Conservation (phyloP, 2,888 invertebrate genomes). For the Acronicta leporina region DNA sequence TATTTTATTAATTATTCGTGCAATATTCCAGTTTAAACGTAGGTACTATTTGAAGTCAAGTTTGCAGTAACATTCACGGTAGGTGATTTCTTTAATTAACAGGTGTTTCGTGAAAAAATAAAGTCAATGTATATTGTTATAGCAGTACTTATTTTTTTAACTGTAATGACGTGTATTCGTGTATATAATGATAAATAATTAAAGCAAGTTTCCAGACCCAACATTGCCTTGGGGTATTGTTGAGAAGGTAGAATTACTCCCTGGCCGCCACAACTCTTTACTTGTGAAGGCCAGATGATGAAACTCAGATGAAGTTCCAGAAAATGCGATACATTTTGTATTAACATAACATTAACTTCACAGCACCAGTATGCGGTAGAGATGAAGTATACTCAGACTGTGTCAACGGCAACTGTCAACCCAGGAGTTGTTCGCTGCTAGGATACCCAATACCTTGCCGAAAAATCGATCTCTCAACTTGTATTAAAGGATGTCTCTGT, state of each 20-base stretch:
- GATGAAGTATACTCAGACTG: constrained; percentile 64
- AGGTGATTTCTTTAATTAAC: constrained; percentile 5
- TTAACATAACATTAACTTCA: not conserved
- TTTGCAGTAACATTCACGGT: constrained; percentile 13
- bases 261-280: too few species aligned
- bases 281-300: too few species aligned
- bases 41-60: not conserved
- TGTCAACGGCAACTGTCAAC: constrained; percentile 61
- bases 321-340: too few species aligned
- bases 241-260: too few species aligned
- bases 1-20: too few species aligned
- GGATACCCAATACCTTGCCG: constrained; percentile 59
- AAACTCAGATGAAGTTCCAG: too few species aligned
- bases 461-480: constrained; percentile 50
- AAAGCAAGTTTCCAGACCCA: too few species aligned
- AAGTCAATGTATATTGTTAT: not conserved
- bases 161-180: not conserved
- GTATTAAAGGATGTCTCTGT: constrained; percentile 67
- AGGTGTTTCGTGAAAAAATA: constrained; percentile 29
- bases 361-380: constrained; percentile 49
- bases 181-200: too few species aligned
- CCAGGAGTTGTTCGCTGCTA: constrained; percentile 63
- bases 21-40: constrained; percentile 1
- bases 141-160: too few species aligned
- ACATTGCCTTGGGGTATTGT: too few species aligned